Evolutionary conservation across 1,140 invertebrate species (phyloP).

Genomic region (Thaumetopoea pityocampa): DNA sequence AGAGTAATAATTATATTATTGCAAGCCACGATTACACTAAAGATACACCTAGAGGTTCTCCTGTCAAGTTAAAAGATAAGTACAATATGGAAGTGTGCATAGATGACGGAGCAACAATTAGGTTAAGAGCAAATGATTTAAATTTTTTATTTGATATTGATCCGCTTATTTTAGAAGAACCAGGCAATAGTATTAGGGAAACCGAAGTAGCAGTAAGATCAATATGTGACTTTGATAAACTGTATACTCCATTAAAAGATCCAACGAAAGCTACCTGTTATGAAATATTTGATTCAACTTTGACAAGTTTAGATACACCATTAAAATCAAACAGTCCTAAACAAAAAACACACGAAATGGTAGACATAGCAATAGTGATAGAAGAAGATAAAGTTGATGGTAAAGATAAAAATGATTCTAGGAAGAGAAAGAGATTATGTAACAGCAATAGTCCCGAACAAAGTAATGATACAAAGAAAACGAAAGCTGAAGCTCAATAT

Average conservation of each 20-base stretch:
- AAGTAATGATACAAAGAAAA: slow-evolving; percentile 38
- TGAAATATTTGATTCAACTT: slow-evolving; percentile 62
- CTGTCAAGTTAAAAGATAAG: slow-evolving; percentile 53
- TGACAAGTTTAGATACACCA: slow-evolving; percentile 62
- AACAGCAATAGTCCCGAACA: slow-evolving; percentile 38
- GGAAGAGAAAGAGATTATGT: slow-evolving; percentile 52
- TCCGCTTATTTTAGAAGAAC: slow-evolving; percentile 15
- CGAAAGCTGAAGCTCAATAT: slow-evolving; percentile 49
- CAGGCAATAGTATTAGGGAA: slow-evolving; percentile 30
- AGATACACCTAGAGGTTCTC: slow-evolving; percentile 21
- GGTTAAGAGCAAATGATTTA: slow-evolving; percentile 46
- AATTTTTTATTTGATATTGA: slow-evolving; percentile 34
- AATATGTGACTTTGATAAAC: slow-evolving; percentile 42
- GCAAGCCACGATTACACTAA: slow-evolving; percentile 36
- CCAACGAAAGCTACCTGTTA: slow-evolving; percentile 38
- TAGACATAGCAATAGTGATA: slow-evolving; percentile 40
- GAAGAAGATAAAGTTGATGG: slow-evolving; percentile 48
- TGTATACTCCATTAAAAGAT: slow-evolving; percentile 61
- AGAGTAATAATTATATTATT: slow-evolving; percentile 43
- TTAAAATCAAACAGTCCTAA: slow-evolving; percentile 42
- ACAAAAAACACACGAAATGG: slow-evolving; percentile 26
- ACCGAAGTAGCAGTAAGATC: slow-evolving; percentile 45
- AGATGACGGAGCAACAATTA: slow-evolving; percentile 54
- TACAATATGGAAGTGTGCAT: slow-evolving; percentile 61
- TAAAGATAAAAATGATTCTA: slow-evolving; percentile 45